phyloP scores from a whole-genome alignment of 2,797 vertebrate species.

The Erethizon dorsatum region DNA sequence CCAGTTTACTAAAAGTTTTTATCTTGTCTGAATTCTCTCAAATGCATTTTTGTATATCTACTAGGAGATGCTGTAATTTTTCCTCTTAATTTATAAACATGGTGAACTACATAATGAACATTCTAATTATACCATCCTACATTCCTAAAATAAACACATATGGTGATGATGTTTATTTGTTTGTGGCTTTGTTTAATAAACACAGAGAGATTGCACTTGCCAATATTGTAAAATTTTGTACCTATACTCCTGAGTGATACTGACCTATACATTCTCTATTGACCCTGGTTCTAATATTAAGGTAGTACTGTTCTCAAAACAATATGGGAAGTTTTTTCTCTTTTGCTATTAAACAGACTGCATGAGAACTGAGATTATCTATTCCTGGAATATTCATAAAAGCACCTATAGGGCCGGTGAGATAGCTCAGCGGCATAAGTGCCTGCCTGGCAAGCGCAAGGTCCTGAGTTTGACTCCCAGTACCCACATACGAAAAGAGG shows the following conservation, averaged over 20 bases:
- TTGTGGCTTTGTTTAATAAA: conserved; percentile 31
- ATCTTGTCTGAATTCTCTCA: conserved; percentile 44
- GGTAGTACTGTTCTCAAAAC: background rate
- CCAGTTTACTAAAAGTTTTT: conserved; percentile 12
- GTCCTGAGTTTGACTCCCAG: too few relatives aligned
- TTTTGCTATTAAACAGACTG: background rate
- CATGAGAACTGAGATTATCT: background rate
- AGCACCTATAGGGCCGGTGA: background rate
- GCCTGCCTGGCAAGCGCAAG: too few relatives aligned
- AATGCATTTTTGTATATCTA: conserved; percentile 28
- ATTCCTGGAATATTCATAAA: background rate
- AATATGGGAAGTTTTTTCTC: background rate
- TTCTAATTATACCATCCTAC: background rate
- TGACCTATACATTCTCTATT: background rate
- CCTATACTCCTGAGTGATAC: background rate
- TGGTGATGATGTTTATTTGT: background rate
- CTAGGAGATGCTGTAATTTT: conserved; percentile 16
- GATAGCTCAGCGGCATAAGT: too few relatives aligned
- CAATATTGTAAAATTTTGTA: background rate
- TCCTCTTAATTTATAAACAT: background rate
- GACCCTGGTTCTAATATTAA: background rate
- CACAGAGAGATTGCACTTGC: background rate
- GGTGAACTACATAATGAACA: conserved; percentile 18
- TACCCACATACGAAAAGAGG: too few relatives aligned
- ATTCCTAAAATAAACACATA: conserved; percentile 28